Percentiles rank a stretch among this genome's conserved stretches.
Conservation (phyloP, 2,113 vertebrate genomes). For the Phoxinus phoxinus region DNA sequence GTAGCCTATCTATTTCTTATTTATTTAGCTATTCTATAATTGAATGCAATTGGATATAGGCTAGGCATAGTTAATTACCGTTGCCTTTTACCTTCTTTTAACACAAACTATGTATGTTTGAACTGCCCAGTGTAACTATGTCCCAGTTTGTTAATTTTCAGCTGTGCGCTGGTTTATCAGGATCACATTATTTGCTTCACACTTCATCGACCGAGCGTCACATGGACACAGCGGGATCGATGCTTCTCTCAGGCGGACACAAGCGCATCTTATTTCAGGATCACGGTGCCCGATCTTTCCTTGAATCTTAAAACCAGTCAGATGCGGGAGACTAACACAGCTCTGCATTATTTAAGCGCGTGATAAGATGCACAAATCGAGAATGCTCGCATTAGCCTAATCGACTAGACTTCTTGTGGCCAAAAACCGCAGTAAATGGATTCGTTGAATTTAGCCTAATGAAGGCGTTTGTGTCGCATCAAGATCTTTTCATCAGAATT, state of each 20-base stretch:
- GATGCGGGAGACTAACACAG: not conserved
- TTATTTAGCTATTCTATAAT: no score
- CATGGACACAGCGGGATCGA: conserved; percentile 29
- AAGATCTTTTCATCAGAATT: not conserved
- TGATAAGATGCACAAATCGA: not conserved
- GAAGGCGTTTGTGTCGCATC: not conserved
- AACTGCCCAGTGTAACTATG: not conserved
- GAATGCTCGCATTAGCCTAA: not conserved
- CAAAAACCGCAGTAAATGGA: not conserved
- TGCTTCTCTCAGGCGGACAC: not conserved
- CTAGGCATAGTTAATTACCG: not conserved
- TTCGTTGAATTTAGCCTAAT: not conserved
- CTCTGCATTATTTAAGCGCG: not conserved
- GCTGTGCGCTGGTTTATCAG: conserved; percentile 55
- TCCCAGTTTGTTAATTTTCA: conserved; percentile 36
- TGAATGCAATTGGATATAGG: not conserved
- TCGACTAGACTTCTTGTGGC: not conserved
- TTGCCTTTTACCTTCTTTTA: not conserved
- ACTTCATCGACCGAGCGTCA: conserved; percentile 74
- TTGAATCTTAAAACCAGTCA: not conserved
- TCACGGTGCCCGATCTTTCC: not conserved
- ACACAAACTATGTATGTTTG: not conserved
- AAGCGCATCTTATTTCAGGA: not conserved
- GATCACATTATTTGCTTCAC: conserved; percentile 81
- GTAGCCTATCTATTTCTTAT: no score